Percentiles rank a stretch among this genome's conserved stretches.
Conservation (phyloP, 2,797 vertebrate genomes). For the Bufotes viridis region DNA sequence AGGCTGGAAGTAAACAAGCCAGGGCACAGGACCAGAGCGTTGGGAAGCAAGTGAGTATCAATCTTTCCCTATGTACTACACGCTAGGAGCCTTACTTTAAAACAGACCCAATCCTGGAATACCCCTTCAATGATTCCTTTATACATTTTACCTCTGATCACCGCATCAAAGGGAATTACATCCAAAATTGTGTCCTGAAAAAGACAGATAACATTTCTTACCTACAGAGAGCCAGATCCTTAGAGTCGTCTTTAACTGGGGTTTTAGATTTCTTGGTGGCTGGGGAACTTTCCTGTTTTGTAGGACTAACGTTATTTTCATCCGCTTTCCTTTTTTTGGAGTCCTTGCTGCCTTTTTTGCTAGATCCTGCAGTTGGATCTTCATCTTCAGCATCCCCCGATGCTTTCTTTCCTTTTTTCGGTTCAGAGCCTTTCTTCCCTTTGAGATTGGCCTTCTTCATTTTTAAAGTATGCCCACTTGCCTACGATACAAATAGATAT, state of each 20-base stretch:
- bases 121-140: neutral
- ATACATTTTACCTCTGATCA: neutral
- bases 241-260: slow-evolving; percentile 86
- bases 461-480: slow-evolving; percentile 89
- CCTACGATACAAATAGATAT: slow-evolving; percentile 72
- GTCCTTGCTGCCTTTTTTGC: slow-evolving; percentile 88
- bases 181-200: neutral
- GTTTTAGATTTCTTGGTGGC: slow-evolving; percentile 89
- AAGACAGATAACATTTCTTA: slow-evolving; percentile 65
- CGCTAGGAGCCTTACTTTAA: too few relatives aligned
- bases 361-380: slow-evolving; percentile 79
- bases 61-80: too few relatives aligned
- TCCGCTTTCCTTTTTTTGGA: slow-evolving; percentile 88
- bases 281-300: slow-evolving; percentile 85
- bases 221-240: slow-evolving; percentile 95
- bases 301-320: slow-evolving; percentile 77
- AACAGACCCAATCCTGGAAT: too few relatives aligned
- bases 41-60: too few relatives aligned
- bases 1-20: too few relatives aligned
- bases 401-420: slow-evolving; percentile 83
- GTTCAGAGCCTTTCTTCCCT: slow-evolving; percentile 84
- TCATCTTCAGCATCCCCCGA: slow-evolving; percentile 86
- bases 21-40: too few relatives aligned
- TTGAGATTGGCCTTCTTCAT: slow-evolving; percentile 85
- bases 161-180: neutral